phyloP scores from a whole-genome alignment of 1,140 invertebrate species.

The Sycophila sp. region DNA sequence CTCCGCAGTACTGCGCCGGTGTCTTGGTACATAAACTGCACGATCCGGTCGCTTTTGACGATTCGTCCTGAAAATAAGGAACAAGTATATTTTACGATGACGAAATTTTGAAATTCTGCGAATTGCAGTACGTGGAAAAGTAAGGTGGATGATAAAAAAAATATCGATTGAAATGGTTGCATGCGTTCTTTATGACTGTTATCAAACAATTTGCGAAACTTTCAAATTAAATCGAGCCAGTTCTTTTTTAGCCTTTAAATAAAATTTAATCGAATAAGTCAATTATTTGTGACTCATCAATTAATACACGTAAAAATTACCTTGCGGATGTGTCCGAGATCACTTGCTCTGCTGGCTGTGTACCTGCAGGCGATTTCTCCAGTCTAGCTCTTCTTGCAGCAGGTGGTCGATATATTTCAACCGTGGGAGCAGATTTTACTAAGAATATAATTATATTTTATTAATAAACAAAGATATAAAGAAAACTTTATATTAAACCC shows the following conservation, averaged over 20 bases:
- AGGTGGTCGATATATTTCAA: slow-evolving; percentile 63
- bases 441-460: slow-evolving; percentile 36
- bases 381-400: slow-evolving; percentile 52
- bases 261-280: not conserved
- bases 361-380: slow-evolving; percentile 33
- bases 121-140: too few relatives aligned
- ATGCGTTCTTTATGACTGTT: too few relatives aligned
- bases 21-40: slow-evolving; percentile 80
- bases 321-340: slow-evolving; percentile 30
- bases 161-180: too few relatives aligned
- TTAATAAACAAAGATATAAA: too few relatives aligned
- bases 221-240: too few relatives aligned
- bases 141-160: too few relatives aligned
- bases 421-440: slow-evolving; percentile 55
- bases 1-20: slow-evolving; percentile 69
- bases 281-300: not conserved
- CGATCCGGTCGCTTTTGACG: slow-evolving; percentile 76
- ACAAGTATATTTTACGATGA: too few relatives aligned
- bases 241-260: too few relatives aligned
- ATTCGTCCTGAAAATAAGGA: slow-evolving; percentile 43
- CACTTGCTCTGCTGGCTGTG: slow-evolving; percentile 16
- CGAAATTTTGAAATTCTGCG: too few relatives aligned
- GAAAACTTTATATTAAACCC: too few relatives aligned
- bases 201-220: too few relatives aligned
- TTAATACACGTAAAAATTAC: slow-evolving; percentile 27